Evolutionary conservation across 92 coral and sea anemone genomes (phyloP), one percentile per base, ranked within the genome.

Genomic region (Actinostola sp.): DNA sequence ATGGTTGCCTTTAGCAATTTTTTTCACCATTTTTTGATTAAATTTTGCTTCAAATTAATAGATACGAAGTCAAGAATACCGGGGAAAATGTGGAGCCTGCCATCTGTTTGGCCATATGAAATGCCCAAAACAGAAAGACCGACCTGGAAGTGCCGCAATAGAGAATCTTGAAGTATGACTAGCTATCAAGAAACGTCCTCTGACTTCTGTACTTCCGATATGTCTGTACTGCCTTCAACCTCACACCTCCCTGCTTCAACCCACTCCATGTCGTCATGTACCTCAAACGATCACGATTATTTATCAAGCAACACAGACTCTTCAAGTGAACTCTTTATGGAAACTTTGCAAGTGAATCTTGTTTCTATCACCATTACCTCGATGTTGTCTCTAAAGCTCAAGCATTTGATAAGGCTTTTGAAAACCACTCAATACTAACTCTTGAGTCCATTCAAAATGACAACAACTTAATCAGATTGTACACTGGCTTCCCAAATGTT

Each of bases 401-500:
- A 57, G 63, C 63, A 57, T 57, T 3, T 28, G 63, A 57, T 30
- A 57, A 26, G 20, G 63, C 63, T 26, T 0, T 57, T 57, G 14
- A 26, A 5, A 57, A 57, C n/a, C 35, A 57, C 63, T 26, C 63
- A 11, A 23, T 57, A 26, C 38, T 57, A 27, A 55, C 62, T 15
- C 62, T 55, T 55, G 62, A 55, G 1, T 55, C 62, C 12, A 55
- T 55, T 8, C 24, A 61, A 61, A 2, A 61, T n/a, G 67, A 61
- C 20, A n/a, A 61, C 42, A 61, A 61, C 9, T 33, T 61, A 61
- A 75, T 86, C 38, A 71, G 77, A 70, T 70, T 86, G 56, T 81
- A 82, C 73, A 76, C 83, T 0, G 74, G 89, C 33, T 64, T 84
- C 2, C 81, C 77, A 51, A 79, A 73, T 49, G 76, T 66, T 39